Base-by-base conservation (phyloP, 2,797 vertebrate genomes). In the Silurus aristotelis region DNA sequence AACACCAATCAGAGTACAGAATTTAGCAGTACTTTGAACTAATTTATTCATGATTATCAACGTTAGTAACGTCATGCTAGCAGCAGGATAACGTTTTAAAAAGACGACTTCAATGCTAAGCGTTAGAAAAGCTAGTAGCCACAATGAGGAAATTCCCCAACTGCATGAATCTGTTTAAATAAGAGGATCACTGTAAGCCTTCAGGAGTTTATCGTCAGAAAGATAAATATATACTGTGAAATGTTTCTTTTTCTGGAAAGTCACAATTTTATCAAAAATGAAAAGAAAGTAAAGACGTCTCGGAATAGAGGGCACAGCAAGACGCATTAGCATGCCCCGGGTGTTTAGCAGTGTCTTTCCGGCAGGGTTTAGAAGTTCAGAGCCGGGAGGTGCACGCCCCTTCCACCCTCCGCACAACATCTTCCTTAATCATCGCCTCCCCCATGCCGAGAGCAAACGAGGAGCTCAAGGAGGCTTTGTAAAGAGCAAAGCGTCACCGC, bases 371-470 rank as follows among this genome's bases (percentile, higher is more conserved):
- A 92, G 92, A 91, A 92, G 88, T 89, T 92, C 89, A 87, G 87
- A 88, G 89, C 89, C 90, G 89, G 91, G 87, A 87, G 87, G 88
- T 89, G 87, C 85, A 85, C 87, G 87, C 90, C 89, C 90, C 90
- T 89, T 84, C 38, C 52, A 84, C 88, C 89, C 91, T 89, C 91
- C 84, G 89, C 93, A 10, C 89, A 89, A 89, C 89, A 89, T 93
- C 90, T 92, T 92, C 92, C 90, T 87, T 92, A 89, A 91, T 95
- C 90, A 90, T 95, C 90, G 91, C 91, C 91, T 91, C 90, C 87
- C 75, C 83, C 78, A 91, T 87, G 87, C 83, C 89, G 90, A 89
- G 86, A 86, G 80, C 83, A 85, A 81, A 88, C 78, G 71, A 87
- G 88, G 38, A 80, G 55, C 85, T 78, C 80, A 80, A 86, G 63